phyloP scores from a whole-genome alignment of 1,140 invertebrate species.

The Melitaea cinxia region DNA sequence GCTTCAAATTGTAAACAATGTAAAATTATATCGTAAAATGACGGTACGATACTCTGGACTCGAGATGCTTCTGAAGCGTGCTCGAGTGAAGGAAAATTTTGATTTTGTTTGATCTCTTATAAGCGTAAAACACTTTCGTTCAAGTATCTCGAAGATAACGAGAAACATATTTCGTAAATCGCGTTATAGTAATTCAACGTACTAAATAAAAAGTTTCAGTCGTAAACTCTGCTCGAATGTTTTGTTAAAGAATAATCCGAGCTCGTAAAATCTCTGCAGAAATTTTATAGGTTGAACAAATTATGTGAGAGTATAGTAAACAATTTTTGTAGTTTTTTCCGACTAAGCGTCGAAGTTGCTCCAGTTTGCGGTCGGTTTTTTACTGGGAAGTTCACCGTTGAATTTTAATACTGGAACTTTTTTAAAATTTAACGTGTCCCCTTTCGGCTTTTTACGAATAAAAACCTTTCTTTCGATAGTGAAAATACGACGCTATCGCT shows the following conservation, averaged over 20 bases:
- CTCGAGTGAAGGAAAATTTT: too few species aligned
- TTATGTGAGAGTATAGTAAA: slow-evolving; percentile 24
- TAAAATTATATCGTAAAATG: too few species aligned
- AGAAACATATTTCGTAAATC: neutral
- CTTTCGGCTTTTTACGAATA: slow-evolving; percentile 13
- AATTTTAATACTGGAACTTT: slow-evolving; percentile 18
- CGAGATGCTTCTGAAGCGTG: too few species aligned
- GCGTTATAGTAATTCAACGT: neutral
- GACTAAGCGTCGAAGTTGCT: slow-evolving; percentile 11
- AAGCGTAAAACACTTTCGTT: too few species aligned
- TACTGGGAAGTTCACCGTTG: slow-evolving; percentile 11
- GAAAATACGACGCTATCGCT: neutral
- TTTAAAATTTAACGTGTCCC: slow-evolving; percentile 22
- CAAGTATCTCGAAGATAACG: neutral
- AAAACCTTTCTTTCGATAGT: neutral
- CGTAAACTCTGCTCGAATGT: slow-evolving; percentile 13
- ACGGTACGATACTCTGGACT: too few species aligned
- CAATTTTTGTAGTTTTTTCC: slow-evolving; percentile 30
- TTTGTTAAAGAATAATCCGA: slow-evolving; percentile 20
- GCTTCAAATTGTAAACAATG: too few species aligned
- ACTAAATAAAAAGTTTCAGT: slow-evolving; percentile 6
- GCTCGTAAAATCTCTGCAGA: slow-evolving; percentile 14
- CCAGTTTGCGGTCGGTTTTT: slow-evolving; percentile 3
- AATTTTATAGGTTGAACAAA: slow-evolving; percentile 25
- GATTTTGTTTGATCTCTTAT: too few species aligned